These are phyloP conservation scores for Microplitis demolitor DNA, from an alignment of 1,140 invertebrate species.

Conservation along the genomic window DNA sequence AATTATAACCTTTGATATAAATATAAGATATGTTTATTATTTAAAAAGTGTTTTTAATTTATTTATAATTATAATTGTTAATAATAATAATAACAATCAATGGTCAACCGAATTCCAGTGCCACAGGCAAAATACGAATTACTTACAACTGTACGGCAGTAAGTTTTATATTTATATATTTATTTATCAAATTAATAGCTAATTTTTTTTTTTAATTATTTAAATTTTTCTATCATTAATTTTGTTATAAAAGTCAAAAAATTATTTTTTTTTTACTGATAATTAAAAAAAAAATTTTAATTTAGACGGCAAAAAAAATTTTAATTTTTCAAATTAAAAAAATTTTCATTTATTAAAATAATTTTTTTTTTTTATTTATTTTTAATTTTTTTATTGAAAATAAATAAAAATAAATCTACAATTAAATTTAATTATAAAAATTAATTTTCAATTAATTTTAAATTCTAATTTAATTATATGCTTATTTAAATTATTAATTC, in stretches of 20 bases:
- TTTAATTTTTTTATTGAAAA: too few relatives aligned
- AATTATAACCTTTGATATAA: too few relatives aligned
- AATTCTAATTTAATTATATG: too few relatives aligned
- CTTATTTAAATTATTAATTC: too few relatives aligned
- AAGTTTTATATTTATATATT: conserved; percentile 30
- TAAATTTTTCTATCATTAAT: background rate
- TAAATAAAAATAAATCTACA: too few relatives aligned
- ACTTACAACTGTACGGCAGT: conserved; percentile 43
- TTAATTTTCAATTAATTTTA: too few relatives aligned
- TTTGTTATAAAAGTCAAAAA: background rate
- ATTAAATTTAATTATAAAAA: too few relatives aligned
- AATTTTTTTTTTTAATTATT: background rate
- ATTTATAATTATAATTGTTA: background rate
- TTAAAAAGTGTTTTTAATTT: background rate
- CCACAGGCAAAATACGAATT: conserved; percentile 48
- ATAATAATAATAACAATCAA: conserved; percentile 32
- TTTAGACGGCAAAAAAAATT: background rate
- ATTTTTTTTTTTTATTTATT: background rate
- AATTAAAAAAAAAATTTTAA: too few relatives aligned
- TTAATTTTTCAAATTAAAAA: background rate
- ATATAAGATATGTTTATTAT: too few relatives aligned
- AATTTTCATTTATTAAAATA: background rate
- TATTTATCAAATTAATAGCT: background rate
- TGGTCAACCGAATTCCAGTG: conserved; percentile 47
- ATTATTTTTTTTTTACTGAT: too few relatives aligned